These are phyloP conservation scores for Gadopsis marmoratus DNA, from an alignment of 2,797 vertebrate species.

Conservation along the genomic window DNA sequence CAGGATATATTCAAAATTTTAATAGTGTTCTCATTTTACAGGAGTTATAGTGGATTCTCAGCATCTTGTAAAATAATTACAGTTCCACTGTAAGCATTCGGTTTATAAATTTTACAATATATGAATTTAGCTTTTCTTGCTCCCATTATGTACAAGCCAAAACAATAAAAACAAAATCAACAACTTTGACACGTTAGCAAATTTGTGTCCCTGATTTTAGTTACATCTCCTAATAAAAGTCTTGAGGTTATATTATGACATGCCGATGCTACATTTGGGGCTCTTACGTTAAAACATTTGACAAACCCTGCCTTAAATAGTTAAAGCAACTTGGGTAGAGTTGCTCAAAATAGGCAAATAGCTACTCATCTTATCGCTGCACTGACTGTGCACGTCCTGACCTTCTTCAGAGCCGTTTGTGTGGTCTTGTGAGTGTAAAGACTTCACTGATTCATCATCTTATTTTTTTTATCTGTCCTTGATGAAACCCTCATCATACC, in stretches of 20 bases:
- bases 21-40: background rate
- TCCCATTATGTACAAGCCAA: too few species aligned
- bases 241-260: background rate
- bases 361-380: background rate
- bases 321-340: background rate
- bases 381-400: constrained; percentile 12
- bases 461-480: constrained; percentile 43
- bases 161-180: background rate
- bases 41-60: background rate
- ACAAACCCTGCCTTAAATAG: background rate
- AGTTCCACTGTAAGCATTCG: background rate
- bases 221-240: background rate
- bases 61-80: background rate
- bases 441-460: constrained; percentile 21
- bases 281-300: background rate
- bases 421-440: constrained; percentile 16
- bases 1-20: background rate
- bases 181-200: background rate
- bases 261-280: background rate
- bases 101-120: background rate
- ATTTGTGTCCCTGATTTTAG: background rate
- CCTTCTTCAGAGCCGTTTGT: background rate
- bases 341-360: rapidly evolving
- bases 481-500: constrained; percentile 46
- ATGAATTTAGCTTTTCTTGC: background rate